Evolutionary conservation across 2,113 vertebrate genomes (phyloP).

Genomic region (Podarcis muralis): DNA sequence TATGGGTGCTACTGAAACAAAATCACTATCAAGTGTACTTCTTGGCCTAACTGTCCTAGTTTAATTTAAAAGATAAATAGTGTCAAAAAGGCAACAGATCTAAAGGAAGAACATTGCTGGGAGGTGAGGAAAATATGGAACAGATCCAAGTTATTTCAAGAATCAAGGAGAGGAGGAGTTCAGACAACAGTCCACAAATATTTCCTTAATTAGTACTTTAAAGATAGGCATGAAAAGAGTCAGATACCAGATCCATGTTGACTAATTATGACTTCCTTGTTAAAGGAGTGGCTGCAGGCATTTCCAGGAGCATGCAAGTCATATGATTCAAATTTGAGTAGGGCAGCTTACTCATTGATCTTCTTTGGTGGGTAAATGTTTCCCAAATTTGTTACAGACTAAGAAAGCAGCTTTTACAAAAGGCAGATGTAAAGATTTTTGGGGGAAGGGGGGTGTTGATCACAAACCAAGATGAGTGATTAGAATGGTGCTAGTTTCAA

Average conservation of each 20-base stretch:
- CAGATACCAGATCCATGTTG: conserved; percentile 58
- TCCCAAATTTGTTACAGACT: conserved; percentile 59
- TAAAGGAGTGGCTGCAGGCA: conserved; percentile 60
- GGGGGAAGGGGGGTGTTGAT: neutral
- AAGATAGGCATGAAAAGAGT: conserved; percentile 54
- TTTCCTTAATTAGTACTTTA: conserved; percentile 65
- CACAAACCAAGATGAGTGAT: conserved; percentile 13
- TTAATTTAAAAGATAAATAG: neutral
- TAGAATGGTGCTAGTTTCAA: neutral
- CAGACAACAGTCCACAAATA: conserved; percentile 46
- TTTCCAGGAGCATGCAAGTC: conserved; percentile 58
- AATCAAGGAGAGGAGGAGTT: conserved; percentile 43
- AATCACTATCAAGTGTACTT: neutral
- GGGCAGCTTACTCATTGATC: conserved; percentile 61
- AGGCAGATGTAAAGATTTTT: conserved; percentile 14
- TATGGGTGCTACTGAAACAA: neutral
- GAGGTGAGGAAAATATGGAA: conserved; percentile 44
- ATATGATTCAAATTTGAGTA: conserved; percentile 57
- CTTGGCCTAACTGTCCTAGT: neutral
- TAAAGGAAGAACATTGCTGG: conserved; percentile 29
- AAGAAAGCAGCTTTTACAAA: conserved; percentile 29
- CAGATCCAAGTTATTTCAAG: conserved; percentile 40
- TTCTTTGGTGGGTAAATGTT: conserved; percentile 65
- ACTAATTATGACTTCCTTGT: conserved; percentile 65
- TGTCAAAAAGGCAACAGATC: conserved; percentile 35